phyloP scores from a whole-genome alignment of 1,140 invertebrate genomes.

The Aphaenogaster ashmeadi region DNA sequence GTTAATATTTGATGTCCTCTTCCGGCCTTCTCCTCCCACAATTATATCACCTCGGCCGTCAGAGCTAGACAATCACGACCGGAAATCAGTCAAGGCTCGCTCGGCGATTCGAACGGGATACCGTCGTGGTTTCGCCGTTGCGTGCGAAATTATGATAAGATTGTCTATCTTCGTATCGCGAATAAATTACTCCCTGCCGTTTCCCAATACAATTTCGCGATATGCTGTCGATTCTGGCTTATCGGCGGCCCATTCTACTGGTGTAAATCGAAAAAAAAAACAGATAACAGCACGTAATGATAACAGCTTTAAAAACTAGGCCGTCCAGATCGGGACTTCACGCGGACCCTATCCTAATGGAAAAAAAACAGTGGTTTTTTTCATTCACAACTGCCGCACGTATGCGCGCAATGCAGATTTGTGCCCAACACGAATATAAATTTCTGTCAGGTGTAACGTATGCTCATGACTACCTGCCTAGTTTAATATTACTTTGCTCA shows the following conservation, averaged over 20 bases:
- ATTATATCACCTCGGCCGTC: constrained; percentile 28
- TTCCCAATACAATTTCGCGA: constrained; percentile 10
- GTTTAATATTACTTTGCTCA: constrained; percentile 32
- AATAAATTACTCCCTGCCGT: constrained; percentile 22
- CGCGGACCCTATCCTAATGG: not conserved
- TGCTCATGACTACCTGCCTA: not conserved
- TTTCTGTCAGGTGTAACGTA: not conserved
- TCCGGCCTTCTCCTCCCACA: not conserved
- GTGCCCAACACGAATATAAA: not conserved
- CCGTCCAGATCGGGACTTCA: not conserved
- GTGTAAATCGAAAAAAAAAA: not conserved
- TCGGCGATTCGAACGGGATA: constrained; percentile 38
- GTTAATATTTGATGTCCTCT: constrained; percentile 1
- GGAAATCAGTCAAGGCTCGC: constrained; percentile 58
- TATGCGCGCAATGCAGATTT: not conserved
- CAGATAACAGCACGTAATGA: constrained; percentile 23
- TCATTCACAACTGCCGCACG: not conserved
- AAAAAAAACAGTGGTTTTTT: not conserved
- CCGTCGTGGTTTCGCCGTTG: constrained; percentile 45
- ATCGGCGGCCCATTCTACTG: not conserved
- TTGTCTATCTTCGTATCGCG: constrained; percentile 17
- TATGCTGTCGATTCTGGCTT: not conserved
- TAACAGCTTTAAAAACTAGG: constrained; percentile 24
- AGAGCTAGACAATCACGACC: constrained; percentile 11
- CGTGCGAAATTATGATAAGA: constrained; percentile 65